Conservation (phyloP, 2,888 invertebrate genomes). For the Cheilosia variabilis region DNA sequence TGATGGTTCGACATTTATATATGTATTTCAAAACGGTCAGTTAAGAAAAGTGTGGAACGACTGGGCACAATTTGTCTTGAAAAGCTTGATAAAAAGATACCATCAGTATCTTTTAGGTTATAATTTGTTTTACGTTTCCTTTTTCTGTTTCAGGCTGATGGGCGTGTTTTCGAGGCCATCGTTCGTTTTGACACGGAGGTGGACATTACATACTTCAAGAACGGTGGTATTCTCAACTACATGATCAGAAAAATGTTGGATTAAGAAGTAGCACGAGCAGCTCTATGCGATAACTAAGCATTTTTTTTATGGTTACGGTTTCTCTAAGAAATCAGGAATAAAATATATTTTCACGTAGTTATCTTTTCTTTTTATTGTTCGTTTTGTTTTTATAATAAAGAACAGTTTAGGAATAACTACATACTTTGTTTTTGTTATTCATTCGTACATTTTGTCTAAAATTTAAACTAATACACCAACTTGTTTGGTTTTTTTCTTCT, state of each 20-base stretch:
- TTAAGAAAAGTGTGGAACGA: no score
- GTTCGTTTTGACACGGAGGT: conserved; percentile 98
- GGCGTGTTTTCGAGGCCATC: conserved; percentile 89
- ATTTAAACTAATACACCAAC: conserved; percentile 23
- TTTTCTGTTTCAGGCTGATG: conserved; percentile 85
- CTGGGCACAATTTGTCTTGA: no score
- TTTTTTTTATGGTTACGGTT: conserved; percentile 55
- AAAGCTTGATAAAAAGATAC: no score
- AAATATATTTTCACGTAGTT: conserved; percentile 29
- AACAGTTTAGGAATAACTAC: conserved; percentile 43
- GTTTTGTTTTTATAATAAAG: conserved; percentile 51
- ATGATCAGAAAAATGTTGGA: conserved; percentile 95
- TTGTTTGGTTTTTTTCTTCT: conserved; percentile 16
- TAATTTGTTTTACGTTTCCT: neutral
- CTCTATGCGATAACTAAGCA: conserved; percentile 39
- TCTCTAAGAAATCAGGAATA: conserved; percentile 21
- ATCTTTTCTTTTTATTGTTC: conserved; percentile 21
- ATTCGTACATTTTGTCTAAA: conserved; percentile 43
- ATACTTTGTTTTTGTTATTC: conserved; percentile 28
- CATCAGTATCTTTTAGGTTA: neutral
- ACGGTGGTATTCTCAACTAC: conserved; percentile 98
- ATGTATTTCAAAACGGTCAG: no score
- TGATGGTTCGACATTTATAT: no score
- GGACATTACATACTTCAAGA: conserved; percentile 94
- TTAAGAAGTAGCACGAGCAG: conserved; percentile 72